These are phyloP conservation scores for Falco cherrug DNA, from an alignment of 2,797 vertebrate species.

Conservation along the genomic window DNA sequence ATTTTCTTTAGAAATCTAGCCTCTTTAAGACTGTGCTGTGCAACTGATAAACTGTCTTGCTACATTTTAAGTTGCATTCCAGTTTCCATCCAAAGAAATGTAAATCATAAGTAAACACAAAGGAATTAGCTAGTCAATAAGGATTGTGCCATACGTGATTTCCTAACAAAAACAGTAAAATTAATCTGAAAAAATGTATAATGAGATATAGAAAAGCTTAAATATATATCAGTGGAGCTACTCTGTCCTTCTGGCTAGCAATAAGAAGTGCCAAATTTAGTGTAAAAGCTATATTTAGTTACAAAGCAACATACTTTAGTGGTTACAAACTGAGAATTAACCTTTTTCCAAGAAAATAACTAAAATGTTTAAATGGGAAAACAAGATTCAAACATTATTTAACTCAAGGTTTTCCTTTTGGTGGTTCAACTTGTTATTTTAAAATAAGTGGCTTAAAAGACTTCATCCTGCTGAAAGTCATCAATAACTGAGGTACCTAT, in stretches of 20 bases:
- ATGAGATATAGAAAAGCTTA: constrained; percentile 57
- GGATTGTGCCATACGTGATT: constrained; percentile 10
- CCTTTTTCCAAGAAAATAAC: constrained; percentile 53
- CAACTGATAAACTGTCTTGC: not conserved
- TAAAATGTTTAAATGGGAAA: constrained; percentile 25
- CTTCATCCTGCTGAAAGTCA: not conserved
- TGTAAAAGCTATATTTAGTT: constrained; percentile 66
- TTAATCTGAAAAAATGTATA: constrained; percentile 27
- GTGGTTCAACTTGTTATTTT: not conserved
- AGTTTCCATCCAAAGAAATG: constrained; percentile 13
- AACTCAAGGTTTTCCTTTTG: not conserved
- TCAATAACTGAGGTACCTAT: not conserved
- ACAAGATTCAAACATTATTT: constrained; percentile 29
- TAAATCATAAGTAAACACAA: constrained; percentile 26
- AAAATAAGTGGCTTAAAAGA: not conserved
- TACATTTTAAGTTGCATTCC: not conserved
- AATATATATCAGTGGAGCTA: constrained; percentile 38
- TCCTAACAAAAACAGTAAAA: constrained; percentile 39
- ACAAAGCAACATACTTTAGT: constrained; percentile 61
- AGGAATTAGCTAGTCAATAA: constrained; percentile 43
- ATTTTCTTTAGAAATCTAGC: not conserved
- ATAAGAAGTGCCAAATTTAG: constrained; percentile 62
- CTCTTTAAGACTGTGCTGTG: not conserved
- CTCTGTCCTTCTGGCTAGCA: constrained; percentile 64
- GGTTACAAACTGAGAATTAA: constrained; percentile 67